These are phyloP conservation scores for Platypus cylindrus DNA, from an alignment of 2,888 invertebrate species.

Conservation along the genomic window DNA sequence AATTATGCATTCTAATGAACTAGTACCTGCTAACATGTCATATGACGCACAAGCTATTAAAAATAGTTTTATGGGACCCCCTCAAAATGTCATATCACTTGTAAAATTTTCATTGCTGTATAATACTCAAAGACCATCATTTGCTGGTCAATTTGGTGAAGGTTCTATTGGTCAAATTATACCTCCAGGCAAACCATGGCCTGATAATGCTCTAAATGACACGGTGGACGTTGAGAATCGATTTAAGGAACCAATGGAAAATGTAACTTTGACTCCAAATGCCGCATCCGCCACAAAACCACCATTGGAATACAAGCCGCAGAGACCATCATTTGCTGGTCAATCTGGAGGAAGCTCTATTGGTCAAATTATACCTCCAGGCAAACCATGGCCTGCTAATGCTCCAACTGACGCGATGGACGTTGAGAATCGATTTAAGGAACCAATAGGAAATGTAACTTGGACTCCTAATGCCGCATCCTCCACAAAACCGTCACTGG, in stretches of 20 bases:
- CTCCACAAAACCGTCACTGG: constrained; percentile 4
- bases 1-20: no score
- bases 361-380: constrained; percentile 8
- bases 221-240: not conserved
- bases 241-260: not conserved
- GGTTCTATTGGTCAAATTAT: constrained; percentile 13
- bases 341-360: not conserved
- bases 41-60: no score
- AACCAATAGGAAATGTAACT: no score
- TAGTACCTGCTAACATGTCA: no score
- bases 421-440: not conserved
- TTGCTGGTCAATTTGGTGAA: not conserved
- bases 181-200: constrained; percentile 18
- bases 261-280: not conserved
- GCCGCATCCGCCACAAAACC: not conserved
- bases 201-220: constrained; percentile 3
- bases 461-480: not conserved
- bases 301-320: not conserved
- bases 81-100: no score
- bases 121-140: constrained; percentile 4
- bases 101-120: not conserved
- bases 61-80: no score
- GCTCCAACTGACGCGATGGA: constrained; percentile 1
- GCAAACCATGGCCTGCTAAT: constrained; percentile 13
- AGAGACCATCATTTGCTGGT: constrained; percentile 2